Evolutionary conservation across 2,113 vertebrate species (phyloP).

Genomic region (Sprattus sprattus): DNA sequence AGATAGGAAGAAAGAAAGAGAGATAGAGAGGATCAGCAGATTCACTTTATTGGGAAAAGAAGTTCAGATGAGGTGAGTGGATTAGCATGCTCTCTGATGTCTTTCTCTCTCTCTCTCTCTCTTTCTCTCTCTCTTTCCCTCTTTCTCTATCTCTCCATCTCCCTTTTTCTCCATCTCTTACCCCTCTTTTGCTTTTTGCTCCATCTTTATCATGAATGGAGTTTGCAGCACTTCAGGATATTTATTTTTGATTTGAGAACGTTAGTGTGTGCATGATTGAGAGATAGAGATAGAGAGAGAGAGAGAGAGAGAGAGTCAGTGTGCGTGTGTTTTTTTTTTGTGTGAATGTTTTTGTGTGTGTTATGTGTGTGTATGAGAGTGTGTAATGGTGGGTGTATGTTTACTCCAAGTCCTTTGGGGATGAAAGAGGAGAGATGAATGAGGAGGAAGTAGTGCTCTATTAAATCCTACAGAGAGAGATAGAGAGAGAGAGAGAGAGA

Average conservation of each 20-base stretch:
- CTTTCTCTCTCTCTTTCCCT: background rate
- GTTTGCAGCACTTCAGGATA: background rate
- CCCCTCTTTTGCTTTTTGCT: background rate
- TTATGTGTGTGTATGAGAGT: background rate
- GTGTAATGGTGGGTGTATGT: background rate
- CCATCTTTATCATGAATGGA: background rate
- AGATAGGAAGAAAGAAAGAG: background rate
- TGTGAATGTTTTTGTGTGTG: background rate
- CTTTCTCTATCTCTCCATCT: background rate
- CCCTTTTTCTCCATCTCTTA: background rate
- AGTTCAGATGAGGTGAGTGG: background rate
- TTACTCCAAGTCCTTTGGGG: background rate
- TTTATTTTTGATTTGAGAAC: background rate
- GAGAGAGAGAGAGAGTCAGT: too few relatives aligned
- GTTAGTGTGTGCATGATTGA: conserved; percentile 6
- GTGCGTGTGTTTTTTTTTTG: too few relatives aligned
- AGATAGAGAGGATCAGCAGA: background rate
- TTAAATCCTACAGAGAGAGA: conserved; percentile 3
- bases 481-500: background rate
- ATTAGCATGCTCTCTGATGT: background rate
- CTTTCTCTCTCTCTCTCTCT: background rate
- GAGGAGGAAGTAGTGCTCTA: background rate
- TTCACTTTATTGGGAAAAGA: too few relatives aligned
- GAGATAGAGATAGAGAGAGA: background rate
- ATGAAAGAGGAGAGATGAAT: background rate